These are phyloP conservation scores for Callyntrura sp. DNA, from an alignment of 2,888 invertebrate species.

Conservation along the genomic window DNA sequence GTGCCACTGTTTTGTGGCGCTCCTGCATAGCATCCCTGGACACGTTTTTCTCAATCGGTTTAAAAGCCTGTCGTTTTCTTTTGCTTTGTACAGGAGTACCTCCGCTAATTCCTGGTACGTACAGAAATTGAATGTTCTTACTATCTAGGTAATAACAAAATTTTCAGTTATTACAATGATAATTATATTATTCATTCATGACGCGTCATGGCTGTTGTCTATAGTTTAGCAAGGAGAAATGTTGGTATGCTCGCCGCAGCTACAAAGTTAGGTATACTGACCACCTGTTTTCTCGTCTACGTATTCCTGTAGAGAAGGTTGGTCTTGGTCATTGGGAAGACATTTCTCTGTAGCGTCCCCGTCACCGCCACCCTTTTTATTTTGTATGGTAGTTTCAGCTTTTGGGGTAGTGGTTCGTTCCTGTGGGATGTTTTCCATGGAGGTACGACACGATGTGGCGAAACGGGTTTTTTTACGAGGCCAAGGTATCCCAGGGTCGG, in stretches of 20 bases:
- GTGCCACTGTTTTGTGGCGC: conserved; percentile 47
- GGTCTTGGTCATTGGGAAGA: background rate
- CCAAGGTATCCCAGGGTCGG: background rate
- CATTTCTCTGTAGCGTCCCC: conserved; percentile 2
- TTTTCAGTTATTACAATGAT: too few relatives aligned
- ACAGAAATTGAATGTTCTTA: conserved; percentile 46
- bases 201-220: too few relatives aligned
- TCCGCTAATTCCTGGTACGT: background rate
- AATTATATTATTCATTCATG: too few relatives aligned
- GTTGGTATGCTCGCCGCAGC: too few relatives aligned
- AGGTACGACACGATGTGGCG: conserved; percentile 1
- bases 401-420: background rate
- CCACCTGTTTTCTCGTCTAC: background rate
- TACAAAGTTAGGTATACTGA: background rate
- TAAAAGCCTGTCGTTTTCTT: conserved; percentile 12
- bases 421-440: background rate
- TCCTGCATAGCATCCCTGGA: conserved; percentile 56
- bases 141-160: conserved; percentile 55
- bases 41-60: conserved; percentile 45
- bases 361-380: conserved; percentile 5
- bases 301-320: background rate
- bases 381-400: background rate
- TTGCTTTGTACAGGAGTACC: background rate
- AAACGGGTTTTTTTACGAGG: background rate
- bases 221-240: too few relatives aligned